phyloP scores from a whole-genome alignment of 2,113 vertebrate species.

The Anarrhichthys ocellatus region DNA sequence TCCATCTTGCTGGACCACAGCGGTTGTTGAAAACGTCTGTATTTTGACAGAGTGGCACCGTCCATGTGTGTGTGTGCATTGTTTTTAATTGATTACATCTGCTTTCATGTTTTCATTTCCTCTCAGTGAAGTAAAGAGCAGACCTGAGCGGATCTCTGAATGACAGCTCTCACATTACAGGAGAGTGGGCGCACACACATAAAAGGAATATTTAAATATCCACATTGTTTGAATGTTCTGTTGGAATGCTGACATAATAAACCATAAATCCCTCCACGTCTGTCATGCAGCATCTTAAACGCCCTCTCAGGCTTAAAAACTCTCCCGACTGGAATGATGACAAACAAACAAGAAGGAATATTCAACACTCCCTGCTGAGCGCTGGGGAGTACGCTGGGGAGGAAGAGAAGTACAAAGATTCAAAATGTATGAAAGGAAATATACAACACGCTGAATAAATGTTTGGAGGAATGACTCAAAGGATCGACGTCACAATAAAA shows the following conservation, averaged over 20 bases:
- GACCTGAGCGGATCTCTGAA: conserved; percentile 6
- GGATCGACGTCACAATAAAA: neutral
- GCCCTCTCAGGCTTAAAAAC: conserved; percentile 18
- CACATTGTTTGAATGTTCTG: conserved; percentile 41
- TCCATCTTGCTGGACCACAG: conserved; percentile 10
- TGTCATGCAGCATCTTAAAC: conserved; percentile 10
- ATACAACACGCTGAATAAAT: conserved; percentile 8
- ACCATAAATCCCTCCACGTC: neutral
- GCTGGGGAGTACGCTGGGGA: neutral
- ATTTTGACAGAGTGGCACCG: neutral
- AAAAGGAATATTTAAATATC: conserved; percentile 39
- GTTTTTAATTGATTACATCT: conserved; percentile 15
- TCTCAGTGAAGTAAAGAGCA: conserved; percentile 35
- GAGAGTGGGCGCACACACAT: neutral
- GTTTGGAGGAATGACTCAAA: neutral
- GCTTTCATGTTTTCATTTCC: conserved; percentile 69
- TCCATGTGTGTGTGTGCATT: neutral
- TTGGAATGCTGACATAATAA: conserved; percentile 31
- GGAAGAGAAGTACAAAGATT: neutral
- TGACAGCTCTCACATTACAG: neutral
- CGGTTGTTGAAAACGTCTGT: neutral
- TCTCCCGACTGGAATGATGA: neutral
- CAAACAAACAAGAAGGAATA: conserved; percentile 34
- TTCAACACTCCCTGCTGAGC: neutral
- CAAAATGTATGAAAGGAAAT: conserved; percentile 13